phyloP scores from a whole-genome alignment of 2,113 vertebrate species.

The Spermophilus dauricus region DNA sequence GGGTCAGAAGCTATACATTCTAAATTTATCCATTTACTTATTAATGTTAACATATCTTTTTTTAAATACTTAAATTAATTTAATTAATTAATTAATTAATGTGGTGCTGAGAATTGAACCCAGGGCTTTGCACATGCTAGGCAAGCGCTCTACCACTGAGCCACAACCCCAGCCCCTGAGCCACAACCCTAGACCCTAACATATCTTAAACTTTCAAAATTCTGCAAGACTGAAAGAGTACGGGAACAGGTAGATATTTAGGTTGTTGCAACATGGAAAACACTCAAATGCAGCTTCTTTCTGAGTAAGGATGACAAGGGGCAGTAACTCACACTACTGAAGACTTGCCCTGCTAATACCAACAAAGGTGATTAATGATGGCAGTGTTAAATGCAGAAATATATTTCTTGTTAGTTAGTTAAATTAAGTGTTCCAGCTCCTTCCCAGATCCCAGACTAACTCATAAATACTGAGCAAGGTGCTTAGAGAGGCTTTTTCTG shows the following conservation, averaged over 20 bases:
- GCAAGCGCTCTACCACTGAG: no score
- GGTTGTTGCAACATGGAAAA: neutral
- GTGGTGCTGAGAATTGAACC: no score
- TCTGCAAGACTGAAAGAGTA: neutral
- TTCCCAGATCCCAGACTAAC: neutral
- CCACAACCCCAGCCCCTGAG: no score
- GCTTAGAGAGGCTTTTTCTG: neutral
- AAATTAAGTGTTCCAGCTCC: neutral
- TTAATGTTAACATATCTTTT: neutral
- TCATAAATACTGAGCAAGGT: neutral
- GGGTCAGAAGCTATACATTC: neutral
- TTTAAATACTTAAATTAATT: no score
- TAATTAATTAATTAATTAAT: no score
- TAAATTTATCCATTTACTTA: neutral
- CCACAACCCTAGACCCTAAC: neutral
- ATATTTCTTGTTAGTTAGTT: neutral
- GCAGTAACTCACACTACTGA: no score
- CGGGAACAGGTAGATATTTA: neutral
- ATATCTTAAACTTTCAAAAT: neutral
- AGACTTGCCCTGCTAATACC: neutral
- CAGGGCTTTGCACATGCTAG: no score
- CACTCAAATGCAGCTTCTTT: neutral
- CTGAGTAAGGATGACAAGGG: neutral
- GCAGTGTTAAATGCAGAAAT: neutral
- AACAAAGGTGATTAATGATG: neutral